A percentile compares a stretch with the other conserved stretches of the same genome.
Conservation (phyloP, 2,888 invertebrate genomes). For the Trachelus iudaicus region DNA sequence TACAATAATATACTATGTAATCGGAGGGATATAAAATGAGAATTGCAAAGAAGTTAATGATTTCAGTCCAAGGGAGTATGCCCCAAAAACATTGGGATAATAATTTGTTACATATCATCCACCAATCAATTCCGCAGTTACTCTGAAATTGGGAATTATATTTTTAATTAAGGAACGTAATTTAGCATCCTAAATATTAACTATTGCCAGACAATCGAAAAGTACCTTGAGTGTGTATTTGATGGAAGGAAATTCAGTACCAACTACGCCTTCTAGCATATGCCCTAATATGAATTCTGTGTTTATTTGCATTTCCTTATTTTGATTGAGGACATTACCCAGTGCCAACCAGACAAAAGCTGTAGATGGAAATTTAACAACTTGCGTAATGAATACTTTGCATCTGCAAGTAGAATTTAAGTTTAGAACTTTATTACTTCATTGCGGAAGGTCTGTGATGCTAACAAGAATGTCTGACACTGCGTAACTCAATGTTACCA, state of each 20-base stretch:
- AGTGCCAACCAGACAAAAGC: conserved; percentile 56
- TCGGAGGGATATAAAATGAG: conserved; percentile 58
- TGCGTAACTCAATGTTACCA: conserved; percentile 22
- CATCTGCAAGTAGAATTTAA: conserved; percentile 40
- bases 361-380: conserved; percentile 55
- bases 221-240: conserved; percentile 57
- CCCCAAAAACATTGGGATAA: conserved; percentile 59
- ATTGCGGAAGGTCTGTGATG: conserved; percentile 54
- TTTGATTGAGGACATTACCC: conserved; percentile 48
- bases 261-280: conserved; percentile 52
- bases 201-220: not conserved
- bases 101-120: conserved; percentile 57
- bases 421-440: conserved; percentile 6
- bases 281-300: conserved; percentile 54
- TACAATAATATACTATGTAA: conserved; percentile 59
- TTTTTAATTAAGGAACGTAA: not conserved
- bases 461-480: conserved; percentile 38
- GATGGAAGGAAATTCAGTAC: conserved; percentile 50
- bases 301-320: conserved; percentile 44
- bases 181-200: not conserved
- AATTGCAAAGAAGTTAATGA: conserved; percentile 54
- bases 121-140: conserved; percentile 57
- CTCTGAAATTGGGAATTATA: conserved; percentile 35
- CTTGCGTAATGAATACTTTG: conserved; percentile 52
- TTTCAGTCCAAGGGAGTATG: conserved; percentile 57